These are phyloP conservation scores for Hypothenemus hampei DNA, from an alignment of 1,140 invertebrate species.

Conservation along the genomic window DNA sequence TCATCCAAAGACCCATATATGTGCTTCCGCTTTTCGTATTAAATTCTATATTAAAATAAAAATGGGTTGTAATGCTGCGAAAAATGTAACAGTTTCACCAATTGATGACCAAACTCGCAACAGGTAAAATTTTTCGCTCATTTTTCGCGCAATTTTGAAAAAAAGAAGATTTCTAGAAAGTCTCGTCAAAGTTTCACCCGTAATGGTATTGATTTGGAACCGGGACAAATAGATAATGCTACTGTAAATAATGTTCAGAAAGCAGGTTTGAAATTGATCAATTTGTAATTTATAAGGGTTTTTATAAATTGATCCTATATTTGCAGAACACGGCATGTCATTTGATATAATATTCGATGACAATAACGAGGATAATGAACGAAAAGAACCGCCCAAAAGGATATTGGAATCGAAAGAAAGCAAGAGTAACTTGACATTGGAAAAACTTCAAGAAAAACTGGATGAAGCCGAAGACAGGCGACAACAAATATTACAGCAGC, in stretches of 20 bases:
- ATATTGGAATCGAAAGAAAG: slow-evolving; percentile 54
- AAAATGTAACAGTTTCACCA: slow-evolving; percentile 39
- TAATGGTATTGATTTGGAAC: slow-evolving; percentile 20
- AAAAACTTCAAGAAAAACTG: slow-evolving; percentile 61
- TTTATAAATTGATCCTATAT: slow-evolving; percentile 11
- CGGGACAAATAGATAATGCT: slow-evolving; percentile 35
- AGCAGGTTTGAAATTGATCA: slow-evolving; percentile 23
- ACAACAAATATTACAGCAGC: slow-evolving; percentile 36
- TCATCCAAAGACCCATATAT: no score
- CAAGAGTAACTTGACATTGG: slow-evolving; percentile 49
- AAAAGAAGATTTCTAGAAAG: background rate
- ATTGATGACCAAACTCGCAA: slow-evolving; percentile 27
- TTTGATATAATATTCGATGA: slow-evolving; percentile 61
- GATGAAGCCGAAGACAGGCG: slow-evolving; percentile 63
- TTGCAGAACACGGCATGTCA: slow-evolving; percentile 47
- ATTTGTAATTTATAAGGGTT: background rate
- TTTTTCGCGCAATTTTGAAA: no score
- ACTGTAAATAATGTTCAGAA: slow-evolving; percentile 39
- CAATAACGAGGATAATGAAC: slow-evolving; percentile 47
- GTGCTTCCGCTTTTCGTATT: no score
- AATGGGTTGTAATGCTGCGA: slow-evolving; percentile 42
- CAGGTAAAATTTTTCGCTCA: no score
- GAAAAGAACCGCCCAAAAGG: slow-evolving; percentile 55
- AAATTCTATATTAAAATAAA: no score
- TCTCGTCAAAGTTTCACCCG: background rate